Percentiles rank a stretch among this genome's conserved stretches.
Evolutionary conservation across 2,113 vertebrate species (phyloP).

Genomic region (Agapornis roseicollis): DNA sequence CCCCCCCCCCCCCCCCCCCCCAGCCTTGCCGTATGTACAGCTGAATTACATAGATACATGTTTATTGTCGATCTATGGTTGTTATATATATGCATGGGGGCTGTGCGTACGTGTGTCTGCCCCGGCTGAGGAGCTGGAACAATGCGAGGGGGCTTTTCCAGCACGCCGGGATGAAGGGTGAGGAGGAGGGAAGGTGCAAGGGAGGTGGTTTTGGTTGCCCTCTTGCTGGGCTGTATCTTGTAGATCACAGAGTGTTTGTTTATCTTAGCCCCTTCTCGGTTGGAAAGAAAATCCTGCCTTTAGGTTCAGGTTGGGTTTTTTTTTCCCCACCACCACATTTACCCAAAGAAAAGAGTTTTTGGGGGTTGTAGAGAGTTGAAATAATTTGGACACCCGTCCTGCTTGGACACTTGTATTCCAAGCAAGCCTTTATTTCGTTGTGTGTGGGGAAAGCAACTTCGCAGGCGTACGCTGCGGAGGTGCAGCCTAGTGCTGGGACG

Average conservation of each 20-base stretch:
- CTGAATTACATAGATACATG: not conserved
- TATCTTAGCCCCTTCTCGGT: not conserved
- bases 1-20: no score
- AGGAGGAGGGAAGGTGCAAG: not conserved
- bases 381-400: not conserved
- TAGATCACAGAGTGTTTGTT: not conserved
- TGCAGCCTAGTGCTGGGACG: not conserved
- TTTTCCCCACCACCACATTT: fast-evolving
- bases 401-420: not conserved
- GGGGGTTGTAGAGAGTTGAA: not conserved
- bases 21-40: not conserved
- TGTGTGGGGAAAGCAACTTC: not conserved
- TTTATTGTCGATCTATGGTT: not conserved
- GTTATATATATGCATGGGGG: no score
- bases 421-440: not conserved
- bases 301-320: not conserved
- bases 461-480: not conserved
- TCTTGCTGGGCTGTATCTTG: not conserved
- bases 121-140: not conserved
- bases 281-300: not conserved
- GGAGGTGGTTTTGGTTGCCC: not conserved
- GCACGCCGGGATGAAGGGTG: not conserved
- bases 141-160: not conserved
- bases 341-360: not conserved
- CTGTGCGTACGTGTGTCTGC: not conserved